These are phyloP conservation scores for Octonoba sinensis DNA, from an alignment of 2,888 invertebrate species.

Conservation along the genomic window DNA sequence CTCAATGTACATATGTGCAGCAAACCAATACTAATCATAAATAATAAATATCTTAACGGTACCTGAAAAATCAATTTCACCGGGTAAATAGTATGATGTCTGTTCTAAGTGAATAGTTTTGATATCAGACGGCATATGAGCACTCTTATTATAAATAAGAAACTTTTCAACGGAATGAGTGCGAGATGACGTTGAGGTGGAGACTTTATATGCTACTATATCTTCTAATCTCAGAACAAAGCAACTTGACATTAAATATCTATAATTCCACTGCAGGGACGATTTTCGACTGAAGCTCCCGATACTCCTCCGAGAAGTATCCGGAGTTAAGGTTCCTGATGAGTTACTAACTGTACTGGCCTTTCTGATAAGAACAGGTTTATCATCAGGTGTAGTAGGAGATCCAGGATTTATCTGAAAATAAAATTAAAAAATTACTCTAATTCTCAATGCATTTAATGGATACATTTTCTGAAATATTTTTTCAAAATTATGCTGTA, in stretches of 20 bases:
- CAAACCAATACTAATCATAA: too few species aligned
- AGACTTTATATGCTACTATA: constrained; percentile 87
- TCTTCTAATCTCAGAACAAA: constrained; percentile 91
- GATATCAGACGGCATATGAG: constrained; percentile 84
- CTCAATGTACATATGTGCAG: too few species aligned
- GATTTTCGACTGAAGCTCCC: constrained; percentile 51
- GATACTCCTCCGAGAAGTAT: constrained; percentile 47
- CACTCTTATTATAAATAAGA: constrained; percentile 73
- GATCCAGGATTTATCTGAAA: constrained; percentile 30
- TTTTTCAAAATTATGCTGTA: too few species aligned
- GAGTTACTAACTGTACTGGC: constrained; percentile 57
- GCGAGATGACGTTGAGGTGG: constrained; percentile 75
- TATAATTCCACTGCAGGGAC: constrained; percentile 54
- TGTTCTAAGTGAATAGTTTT: constrained; percentile 95
- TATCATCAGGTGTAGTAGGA: constrained; percentile 51
- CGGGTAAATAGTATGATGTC: constrained; percentile 92
- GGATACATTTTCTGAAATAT: too few species aligned
- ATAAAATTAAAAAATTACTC: constrained; percentile 1
- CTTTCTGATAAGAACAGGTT: constrained; percentile 45
- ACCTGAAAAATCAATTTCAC: constrained; percentile 89
- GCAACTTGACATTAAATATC: constrained; percentile 87
- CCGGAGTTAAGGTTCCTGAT: constrained; percentile 51
- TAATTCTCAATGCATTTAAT: too few species aligned
- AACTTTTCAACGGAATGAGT: constrained; percentile 64
- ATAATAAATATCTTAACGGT: too few species aligned